Evolutionary conservation across 2,888 invertebrate genomes (phyloP).

Genomic region (Adineta ricciae): DNA sequence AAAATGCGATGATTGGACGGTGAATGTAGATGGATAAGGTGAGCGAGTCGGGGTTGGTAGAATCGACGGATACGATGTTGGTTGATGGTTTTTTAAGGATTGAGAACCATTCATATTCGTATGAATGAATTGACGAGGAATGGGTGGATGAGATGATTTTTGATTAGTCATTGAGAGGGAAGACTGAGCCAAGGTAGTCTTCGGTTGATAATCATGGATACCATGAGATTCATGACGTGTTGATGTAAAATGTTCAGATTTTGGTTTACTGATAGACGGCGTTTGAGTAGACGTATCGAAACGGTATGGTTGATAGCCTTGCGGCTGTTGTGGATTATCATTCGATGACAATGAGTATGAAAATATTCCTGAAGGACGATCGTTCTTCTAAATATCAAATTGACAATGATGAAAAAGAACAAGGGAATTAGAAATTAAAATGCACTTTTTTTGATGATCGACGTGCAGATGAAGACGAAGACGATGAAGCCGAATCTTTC

Average conservation of each 20-base stretch:
- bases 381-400: neutral
- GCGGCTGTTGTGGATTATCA: neutral
- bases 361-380: neutral
- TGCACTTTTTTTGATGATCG: neutral
- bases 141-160: neutral
- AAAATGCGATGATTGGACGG: neutral
- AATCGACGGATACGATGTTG: neutral
- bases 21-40: neutral
- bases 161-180: neutral
- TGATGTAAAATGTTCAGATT: neutral
- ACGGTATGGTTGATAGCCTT: constrained; percentile 20
- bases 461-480: neutral
- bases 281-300: neutral
- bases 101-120: neutral
- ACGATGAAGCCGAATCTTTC: too few relatives aligned
- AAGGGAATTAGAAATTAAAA: too few relatives aligned
- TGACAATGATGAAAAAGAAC: too few relatives aligned
- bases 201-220: too few relatives aligned
- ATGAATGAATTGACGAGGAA: neutral
- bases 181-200: too few relatives aligned
- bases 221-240: neutral
- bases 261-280: neutral
- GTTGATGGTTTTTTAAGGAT: neutral
- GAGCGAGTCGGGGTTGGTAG: neutral
- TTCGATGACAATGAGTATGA: neutral